Evolutionary conservation across 1,140 invertebrate species (phyloP).

Genomic region (Spodoptera frugiperda): DNA sequence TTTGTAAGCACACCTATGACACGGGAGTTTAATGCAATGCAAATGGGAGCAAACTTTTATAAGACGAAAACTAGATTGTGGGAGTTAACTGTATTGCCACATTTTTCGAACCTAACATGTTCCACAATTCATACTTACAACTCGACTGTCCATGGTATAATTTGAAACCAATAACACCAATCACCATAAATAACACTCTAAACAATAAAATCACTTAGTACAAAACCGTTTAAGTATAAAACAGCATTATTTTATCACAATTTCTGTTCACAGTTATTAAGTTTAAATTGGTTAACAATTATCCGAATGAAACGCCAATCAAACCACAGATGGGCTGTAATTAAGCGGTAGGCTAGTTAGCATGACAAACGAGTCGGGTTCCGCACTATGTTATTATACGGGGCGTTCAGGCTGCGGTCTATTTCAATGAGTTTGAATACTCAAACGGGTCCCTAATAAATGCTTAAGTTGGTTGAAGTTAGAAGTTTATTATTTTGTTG

Average conservation of each 20-base stretch:
- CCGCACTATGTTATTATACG: constrained; percentile 42
- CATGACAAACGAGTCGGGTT: constrained; percentile 54
- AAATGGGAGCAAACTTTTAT: no score
- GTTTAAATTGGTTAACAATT: constrained; percentile 58
- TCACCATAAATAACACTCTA: not conserved
- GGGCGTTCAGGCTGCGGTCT: constrained; percentile 3
- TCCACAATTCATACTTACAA: no score
- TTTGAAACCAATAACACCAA: constrained; percentile 2
- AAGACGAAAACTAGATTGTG: no score
- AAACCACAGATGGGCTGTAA: constrained; percentile 53
- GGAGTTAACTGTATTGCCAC: no score
- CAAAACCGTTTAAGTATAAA: constrained; percentile 15
- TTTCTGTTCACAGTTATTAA: constrained; percentile 49
- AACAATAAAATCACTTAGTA: constrained; percentile 10
- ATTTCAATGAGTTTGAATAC: constrained; percentile 12
- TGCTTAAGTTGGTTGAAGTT: not conserved
- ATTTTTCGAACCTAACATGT: no score
- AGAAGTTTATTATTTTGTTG: not conserved
- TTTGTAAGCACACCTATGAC: no score
- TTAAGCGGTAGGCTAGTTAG: constrained; percentile 57
- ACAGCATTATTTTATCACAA: constrained; percentile 38
- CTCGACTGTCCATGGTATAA: no score
- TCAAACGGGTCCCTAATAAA: not conserved
- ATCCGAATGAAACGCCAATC: constrained; percentile 60
- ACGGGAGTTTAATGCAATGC: no score